These are phyloP conservation scores for Presbytis comata DNA, from an alignment of 2,797 vertebrate genomes.

Conservation along the genomic window DNA sequence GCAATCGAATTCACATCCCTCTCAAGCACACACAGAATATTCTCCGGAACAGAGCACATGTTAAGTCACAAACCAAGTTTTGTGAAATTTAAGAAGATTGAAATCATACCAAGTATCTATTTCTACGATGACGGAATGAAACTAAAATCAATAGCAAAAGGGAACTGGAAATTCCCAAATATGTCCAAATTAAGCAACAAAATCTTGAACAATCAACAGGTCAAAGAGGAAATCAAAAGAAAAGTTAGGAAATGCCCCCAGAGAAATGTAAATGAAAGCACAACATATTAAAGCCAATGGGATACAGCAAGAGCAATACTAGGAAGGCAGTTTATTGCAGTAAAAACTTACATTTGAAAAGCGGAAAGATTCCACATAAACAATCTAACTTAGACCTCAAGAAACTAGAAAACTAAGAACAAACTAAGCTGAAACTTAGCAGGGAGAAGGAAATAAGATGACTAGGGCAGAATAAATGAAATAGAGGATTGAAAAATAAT, in stretches of 20 bases:
- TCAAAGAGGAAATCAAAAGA: background rate
- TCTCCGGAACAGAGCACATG: background rate
- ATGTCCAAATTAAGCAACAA: background rate
- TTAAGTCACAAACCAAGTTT: background rate
- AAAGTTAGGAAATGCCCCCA: background rate
- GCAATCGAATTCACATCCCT: background rate
- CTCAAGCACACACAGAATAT: background rate
- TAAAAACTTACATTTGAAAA: background rate
- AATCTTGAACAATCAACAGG: background rate
- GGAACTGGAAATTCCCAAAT: background rate
- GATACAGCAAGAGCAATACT: background rate
- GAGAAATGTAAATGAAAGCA: background rate
- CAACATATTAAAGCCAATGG: background rate
- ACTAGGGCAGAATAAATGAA: background rate
- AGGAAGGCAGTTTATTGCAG: background rate
- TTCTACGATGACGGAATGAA: background rate
- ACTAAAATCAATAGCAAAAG: background rate
- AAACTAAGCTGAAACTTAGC: background rate
- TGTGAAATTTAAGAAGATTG: background rate
- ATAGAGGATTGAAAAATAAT: background rate
- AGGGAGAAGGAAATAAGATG: background rate
- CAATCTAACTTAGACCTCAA: background rate
- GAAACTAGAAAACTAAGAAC: background rate
- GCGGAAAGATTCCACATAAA: background rate
- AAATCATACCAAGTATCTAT: background rate